These are phyloP conservation scores for Gymnoscopelus braueri DNA, from an alignment of 2,797 vertebrate genomes.

Conservation along the genomic window DNA sequence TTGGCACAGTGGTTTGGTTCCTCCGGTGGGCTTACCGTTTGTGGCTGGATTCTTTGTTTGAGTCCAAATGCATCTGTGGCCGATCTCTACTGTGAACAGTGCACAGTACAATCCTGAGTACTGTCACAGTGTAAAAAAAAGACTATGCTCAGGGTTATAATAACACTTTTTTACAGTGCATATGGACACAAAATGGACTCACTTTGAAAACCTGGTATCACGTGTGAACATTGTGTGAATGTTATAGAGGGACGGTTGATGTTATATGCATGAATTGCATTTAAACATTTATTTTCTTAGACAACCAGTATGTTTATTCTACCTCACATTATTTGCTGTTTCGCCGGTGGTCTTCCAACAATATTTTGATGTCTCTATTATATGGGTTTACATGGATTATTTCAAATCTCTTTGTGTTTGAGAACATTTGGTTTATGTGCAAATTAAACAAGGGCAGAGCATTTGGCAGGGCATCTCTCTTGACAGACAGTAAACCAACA, in stretches of 20 bases:
- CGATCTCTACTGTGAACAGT: neutral
- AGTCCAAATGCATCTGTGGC: conserved; percentile 42
- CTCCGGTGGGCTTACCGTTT: conserved; percentile 52
- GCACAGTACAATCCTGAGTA: too few species aligned
- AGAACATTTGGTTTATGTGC: neutral
- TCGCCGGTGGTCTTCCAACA: neutral
- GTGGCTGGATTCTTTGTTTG: conserved; percentile 66
- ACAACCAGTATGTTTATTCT: too few species aligned
- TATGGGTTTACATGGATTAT: neutral
- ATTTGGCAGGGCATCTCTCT: conserved; percentile 28
- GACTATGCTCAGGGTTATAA: too few species aligned
- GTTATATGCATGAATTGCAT: neutral
- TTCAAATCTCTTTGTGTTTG: conserved; percentile 9
- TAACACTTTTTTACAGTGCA: conserved; percentile 12
- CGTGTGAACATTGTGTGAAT: conserved; percentile 1
- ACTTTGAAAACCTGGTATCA: conserved; percentile 16
- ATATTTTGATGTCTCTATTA: neutral
- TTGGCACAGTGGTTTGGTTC: conserved; percentile 68
- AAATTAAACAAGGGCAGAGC: conserved; percentile 4
- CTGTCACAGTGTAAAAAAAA: too few species aligned
- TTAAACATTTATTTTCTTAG: neutral
- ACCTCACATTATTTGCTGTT: too few species aligned
- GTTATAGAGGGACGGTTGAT: neutral
- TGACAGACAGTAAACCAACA: conserved; percentile 37
- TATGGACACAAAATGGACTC: neutral